Base-by-base conservation (phyloP, 2,797 vertebrate genomes). In the Etheostoma perlongum region DNA sequence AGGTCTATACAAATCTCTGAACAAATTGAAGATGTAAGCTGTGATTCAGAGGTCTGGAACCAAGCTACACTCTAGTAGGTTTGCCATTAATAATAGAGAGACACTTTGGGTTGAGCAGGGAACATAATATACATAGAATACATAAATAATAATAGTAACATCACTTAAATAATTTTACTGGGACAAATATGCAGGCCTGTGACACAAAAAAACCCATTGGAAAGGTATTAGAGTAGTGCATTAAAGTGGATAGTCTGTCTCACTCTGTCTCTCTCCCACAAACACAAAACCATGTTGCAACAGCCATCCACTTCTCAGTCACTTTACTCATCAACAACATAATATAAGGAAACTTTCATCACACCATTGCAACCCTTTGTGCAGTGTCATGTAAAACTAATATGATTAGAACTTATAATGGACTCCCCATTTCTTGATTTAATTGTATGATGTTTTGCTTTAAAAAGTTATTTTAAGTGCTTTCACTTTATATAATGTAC, bases 221-320 rank as follows among this genome's bases (percentile, higher is more conserved):
- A 44, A 55, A 67, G 64, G 46, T 66, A 65, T 64, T 58, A 64
- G 70, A 66, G 67, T 23, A 62, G 55, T 58, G 67, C 55, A 79
- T 78, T 71, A 58, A 64, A 86, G 63, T 69, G 55, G 61, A 79
- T 11, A 58, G 78, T 71, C 57, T 52, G 25, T 70, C 66, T 62
- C 64, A 8, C 51, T 21, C 36, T 25, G 13, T 6, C 63, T 16
- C 49, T 44, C 54, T 21, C 51, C 1, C 51, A 18, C 44, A 19
- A 40, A 33, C 52, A 62, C 63, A 48, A 21, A 59, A 47, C 40
- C n/a, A 27, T 36, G 61, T 69, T 83, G 83, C 79, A 79, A 80
- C 84, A 85, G 67, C 16, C 62, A 52, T 74, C 76, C 63, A 82
- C 80, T 75, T 86, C 74, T 72, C 64, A 74, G 76, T 82, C 76